Conservation (phyloP, 2,888 invertebrate species). For the Xylocampa areola region DNA sequence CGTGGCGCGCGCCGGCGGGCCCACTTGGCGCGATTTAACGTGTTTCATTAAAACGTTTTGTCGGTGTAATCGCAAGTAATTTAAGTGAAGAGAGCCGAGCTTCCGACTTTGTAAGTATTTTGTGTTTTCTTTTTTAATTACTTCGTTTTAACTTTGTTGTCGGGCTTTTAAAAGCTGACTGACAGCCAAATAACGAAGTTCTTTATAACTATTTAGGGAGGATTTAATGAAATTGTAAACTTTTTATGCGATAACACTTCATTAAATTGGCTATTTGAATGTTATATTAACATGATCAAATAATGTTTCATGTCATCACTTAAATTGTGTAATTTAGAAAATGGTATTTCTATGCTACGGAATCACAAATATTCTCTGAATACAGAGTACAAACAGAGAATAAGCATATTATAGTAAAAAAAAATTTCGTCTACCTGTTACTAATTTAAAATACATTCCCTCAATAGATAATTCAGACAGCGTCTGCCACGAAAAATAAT, state of each 20-base stretch:
- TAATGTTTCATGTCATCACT: background rate
- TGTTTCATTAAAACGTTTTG: conserved; percentile 89
- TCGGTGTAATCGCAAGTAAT: conserved; percentile 90
- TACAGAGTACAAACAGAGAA: no score
- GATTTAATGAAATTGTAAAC: conserved; percentile 85
- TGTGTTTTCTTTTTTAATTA: conserved; percentile 90
- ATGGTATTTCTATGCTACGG: no score
- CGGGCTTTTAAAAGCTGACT: conserved; percentile 88
- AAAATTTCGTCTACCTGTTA: no score
- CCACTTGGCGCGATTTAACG: conserved; percentile 88
- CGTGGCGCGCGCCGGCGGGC: conserved; percentile 70
- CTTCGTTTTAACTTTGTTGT: conserved; percentile 90
- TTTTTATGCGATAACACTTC: conserved; percentile 77
- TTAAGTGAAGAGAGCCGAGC: conserved; percentile 89
- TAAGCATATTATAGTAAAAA: no score
- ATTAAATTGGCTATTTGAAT: conserved; percentile 69
- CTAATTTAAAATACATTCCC: no score
- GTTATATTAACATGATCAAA: conserved; percentile 35
- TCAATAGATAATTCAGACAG: no score
- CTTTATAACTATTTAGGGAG: conserved; percentile 87
- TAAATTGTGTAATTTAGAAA: background rate
- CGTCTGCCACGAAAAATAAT: no score
- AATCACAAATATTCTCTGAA: no score
- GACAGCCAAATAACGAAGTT: conserved; percentile 89
- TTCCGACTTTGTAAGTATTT: conserved; percentile 90